These are phyloP conservation scores for Agrochola circellaris DNA, from an alignment of 2,888 invertebrate genomes.

Conservation along the genomic window DNA sequence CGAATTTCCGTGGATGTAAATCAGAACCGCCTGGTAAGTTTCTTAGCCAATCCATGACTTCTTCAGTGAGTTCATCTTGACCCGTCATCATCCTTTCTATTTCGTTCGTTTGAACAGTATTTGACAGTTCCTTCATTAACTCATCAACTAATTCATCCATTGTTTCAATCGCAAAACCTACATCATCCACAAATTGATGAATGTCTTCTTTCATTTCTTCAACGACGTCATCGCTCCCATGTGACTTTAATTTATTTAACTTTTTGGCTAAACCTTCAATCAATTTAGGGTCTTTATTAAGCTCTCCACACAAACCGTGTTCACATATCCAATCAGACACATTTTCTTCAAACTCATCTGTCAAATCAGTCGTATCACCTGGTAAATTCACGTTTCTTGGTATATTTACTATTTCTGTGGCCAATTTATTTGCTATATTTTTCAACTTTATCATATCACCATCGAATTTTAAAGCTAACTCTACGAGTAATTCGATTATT, in stretches of 20 bases:
- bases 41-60: slow-evolving; percentile 66
- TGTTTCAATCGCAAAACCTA: slow-evolving; percentile 19
- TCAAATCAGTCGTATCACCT: slow-evolving; percentile 34
- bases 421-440: slow-evolving; percentile 56
- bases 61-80: slow-evolving; percentile 54
- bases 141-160: slow-evolving; percentile 41
- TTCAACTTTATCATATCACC: slow-evolving; percentile 37
- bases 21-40: slow-evolving; percentile 39
- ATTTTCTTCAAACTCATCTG: slow-evolving; percentile 30
- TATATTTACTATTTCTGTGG: slow-evolving; percentile 50
- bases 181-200: slow-evolving; percentile 25
- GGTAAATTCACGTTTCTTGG: slow-evolving; percentile 48
- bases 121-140: slow-evolving; percentile 41
- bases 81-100: no score
- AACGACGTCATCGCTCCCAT: slow-evolving; percentile 48
- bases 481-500: slow-evolving; percentile 61
- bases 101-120: slow-evolving; percentile 22
- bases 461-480: slow-evolving; percentile 54
- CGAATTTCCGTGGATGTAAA: slow-evolving; percentile 24
- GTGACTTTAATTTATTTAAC: slow-evolving; percentile 54
- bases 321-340: slow-evolving; percentile 55
- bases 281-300: slow-evolving; percentile 24
- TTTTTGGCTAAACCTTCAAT: slow-evolving; percentile 60
- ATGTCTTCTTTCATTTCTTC: slow-evolving; percentile 48
- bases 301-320: slow-evolving; percentile 19